phyloP scores from a whole-genome alignment of 2,888 invertebrate genomes.

The Synergus laeviventris region DNA sequence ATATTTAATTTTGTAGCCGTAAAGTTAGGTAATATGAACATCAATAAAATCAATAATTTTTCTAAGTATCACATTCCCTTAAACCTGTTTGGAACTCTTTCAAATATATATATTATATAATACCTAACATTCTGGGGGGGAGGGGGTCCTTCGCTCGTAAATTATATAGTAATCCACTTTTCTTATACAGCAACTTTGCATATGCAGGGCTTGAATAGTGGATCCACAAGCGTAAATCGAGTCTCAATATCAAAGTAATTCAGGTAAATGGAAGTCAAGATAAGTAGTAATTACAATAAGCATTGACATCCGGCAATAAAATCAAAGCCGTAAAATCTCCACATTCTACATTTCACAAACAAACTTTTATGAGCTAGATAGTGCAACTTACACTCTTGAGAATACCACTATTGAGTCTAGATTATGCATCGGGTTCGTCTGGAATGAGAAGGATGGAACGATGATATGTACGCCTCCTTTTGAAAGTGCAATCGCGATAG shows the following conservation, averaged over 20 bases:
- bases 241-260: neutral
- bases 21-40: no score
- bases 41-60: no score
- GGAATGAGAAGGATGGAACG: conserved; percentile 52
- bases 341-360: conserved; percentile 38
- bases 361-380: neutral
- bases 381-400: conserved; percentile 15
- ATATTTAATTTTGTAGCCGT: no score
- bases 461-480: conserved; percentile 47
- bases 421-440: conserved; percentile 45
- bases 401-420: neutral
- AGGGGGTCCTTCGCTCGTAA: no score
- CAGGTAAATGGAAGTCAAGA: conserved; percentile 51
- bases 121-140: no score
- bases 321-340: conserved; percentile 52
- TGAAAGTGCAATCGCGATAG: conserved; percentile 52
- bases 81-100: no score
- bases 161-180: no score
- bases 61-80: no score
- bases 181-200: no score
- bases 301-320: conserved; percentile 53
- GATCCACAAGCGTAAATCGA: conserved; percentile 1
- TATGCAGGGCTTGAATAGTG: no score
- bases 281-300: conserved; percentile 54
- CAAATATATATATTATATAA: no score